These are phyloP conservation scores for Antheraea assamensis DNA, from an alignment of 2,888 invertebrate genomes.

Conservation along the genomic window DNA sequence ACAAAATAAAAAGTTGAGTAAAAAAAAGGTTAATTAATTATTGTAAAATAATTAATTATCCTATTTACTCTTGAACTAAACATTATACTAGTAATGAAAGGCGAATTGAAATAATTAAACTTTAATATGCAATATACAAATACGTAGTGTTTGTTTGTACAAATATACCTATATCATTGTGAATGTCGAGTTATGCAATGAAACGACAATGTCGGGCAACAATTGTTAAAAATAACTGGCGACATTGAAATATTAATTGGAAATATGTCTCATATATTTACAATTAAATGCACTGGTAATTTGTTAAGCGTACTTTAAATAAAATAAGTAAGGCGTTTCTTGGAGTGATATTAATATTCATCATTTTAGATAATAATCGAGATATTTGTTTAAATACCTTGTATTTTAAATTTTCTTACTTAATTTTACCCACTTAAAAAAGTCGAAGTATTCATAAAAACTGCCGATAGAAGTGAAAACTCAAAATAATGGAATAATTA, in stretches of 20 bases:
- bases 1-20: neutral
- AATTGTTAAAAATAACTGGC: slow-evolving; percentile 6
- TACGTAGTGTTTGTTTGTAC: neutral
- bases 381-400: neutral
- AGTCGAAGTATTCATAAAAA: too few relatives aligned
- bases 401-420: neutral
- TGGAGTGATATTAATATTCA: neutral
- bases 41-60: too few relatives aligned
- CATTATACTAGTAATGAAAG: neutral
- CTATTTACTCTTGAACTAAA: neutral
- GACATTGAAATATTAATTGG: slow-evolving; percentile 12
- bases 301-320: slow-evolving; percentile 4
- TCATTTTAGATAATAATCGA: slow-evolving; percentile 6
- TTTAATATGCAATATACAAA: neutral
- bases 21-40: neutral
- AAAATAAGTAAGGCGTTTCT: neutral
- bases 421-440: neutral
- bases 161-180: slow-evolving; percentile 2
- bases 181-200: slow-evolving; percentile 9
- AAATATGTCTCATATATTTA: neutral
- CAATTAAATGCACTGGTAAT: slow-evolving; percentile 7
- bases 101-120: neutral
- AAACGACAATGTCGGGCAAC: slow-evolving; percentile 1
- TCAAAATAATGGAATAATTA: too few relatives aligned
- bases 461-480: too few relatives aligned